Evolutionary conservation across 2,113 vertebrate species (phyloP), one percentile per base, ranked within the genome.

Genomic region (Himantopus leucocephalus): DNA sequence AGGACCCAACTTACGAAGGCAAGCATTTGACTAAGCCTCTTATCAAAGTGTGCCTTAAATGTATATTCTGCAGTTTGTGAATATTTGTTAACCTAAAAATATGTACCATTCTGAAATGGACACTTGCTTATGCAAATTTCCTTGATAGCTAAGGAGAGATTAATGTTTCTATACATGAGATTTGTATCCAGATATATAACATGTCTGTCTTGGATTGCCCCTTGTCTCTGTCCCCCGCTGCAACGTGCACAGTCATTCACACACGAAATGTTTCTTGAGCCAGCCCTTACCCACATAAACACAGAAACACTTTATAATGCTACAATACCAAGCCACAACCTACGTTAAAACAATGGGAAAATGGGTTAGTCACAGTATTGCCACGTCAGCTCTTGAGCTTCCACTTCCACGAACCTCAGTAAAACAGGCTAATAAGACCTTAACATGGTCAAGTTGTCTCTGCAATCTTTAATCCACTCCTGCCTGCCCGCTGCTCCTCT

Each of bases 131-230:
- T 45, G 11, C 30, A 75, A 43, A 60, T 59, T 53, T 87, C 37
- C 11, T 15, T 53, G 37, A 55, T 5, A 10, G 5, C 30, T 53
- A 56, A 64, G n/a, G 45, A 64, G 22, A 80, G 4, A 55, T 66
- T 53, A 53, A 39, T 43, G 16, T 34, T 84, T 30, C 52, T 52
- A 2, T 0, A 0, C 7, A 37, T 79, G 30, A 68, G 8, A n/a
- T 62, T 60, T 74, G 26, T 45, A 34, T 12, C 13, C 35, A 63
- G 59, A 24, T 72, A 62, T 2, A 34, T 77, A 84, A 75, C 35
- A 10, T 6, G 13, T 32, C 55, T 55, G 19, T 56, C 63, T 56
- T 55, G 67, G 34, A 59, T 30, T 35, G 47, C 10, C 67, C 59
- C 19, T 39, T 39, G 39, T 39, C 39, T 59, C 68, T 43, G 37